phyloP scores from a whole-genome alignment of 1,140 invertebrate species.

The Aphidius ervi region DNA sequence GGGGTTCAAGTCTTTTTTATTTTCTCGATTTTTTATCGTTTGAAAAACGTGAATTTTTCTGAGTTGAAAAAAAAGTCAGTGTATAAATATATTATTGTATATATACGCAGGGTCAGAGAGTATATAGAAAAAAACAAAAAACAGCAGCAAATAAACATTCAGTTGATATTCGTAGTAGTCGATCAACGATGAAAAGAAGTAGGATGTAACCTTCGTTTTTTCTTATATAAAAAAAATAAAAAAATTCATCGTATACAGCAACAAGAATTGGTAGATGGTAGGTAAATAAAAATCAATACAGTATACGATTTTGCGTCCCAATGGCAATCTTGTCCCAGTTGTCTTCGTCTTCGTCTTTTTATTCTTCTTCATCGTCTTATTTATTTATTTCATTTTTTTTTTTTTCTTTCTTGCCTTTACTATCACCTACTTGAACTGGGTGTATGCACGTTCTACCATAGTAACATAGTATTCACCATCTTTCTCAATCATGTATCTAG shows the following conservation, averaged over 20 bases:
- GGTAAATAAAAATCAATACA: constrained; percentile 34
- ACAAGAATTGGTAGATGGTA: constrained; percentile 15
- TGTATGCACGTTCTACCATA: neutral
- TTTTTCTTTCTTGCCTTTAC: neutral
- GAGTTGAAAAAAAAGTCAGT: neutral
- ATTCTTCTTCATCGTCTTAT: neutral
- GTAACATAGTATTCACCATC: constrained; percentile 6
- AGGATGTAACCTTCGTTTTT: constrained; percentile 3
- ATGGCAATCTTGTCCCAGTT: too few relatives aligned
- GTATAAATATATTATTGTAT: neutral
- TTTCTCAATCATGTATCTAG: constrained; percentile 19
- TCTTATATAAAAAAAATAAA: constrained; percentile 14
- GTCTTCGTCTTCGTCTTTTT: neutral
- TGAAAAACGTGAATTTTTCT: constrained; percentile 9
- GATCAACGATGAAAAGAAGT: neutral
- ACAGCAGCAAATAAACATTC: too few relatives aligned
- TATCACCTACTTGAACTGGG: constrained; percentile 3
- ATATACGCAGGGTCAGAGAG: neutral
- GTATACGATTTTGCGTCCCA: constrained; percentile 12
- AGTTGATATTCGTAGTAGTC: neutral
- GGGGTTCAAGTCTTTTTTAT: neutral
- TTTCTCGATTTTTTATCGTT: constrained; percentile 10
- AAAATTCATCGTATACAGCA: neutral
- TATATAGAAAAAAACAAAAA: neutral
- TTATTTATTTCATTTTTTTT: neutral